Conservation (phyloP, 1,140 invertebrate genomes). For the Heliconius hewitsoni region DNA sequence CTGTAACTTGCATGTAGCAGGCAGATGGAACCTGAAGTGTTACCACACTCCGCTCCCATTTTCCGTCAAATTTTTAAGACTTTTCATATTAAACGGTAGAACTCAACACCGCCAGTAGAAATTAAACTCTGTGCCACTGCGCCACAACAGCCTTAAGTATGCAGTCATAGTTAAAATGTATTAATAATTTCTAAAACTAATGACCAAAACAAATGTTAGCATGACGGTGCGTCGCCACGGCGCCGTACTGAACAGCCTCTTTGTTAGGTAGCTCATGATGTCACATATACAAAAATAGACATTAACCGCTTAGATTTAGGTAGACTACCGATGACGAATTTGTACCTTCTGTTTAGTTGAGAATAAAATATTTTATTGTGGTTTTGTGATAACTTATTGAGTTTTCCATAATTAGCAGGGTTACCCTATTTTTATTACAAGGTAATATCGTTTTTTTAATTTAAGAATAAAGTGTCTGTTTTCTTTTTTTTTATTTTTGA, state of each 20-base stretch:
- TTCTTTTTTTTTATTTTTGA: too few relatives aligned
- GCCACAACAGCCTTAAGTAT: not conserved
- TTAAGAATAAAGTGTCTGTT: too few relatives aligned
- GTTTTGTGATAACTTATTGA: not conserved
- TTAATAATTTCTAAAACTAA: conserved; percentile 17
- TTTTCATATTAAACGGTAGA: too few relatives aligned
- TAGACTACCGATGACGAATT: conserved; percentile 25
- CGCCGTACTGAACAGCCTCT: conserved; percentile 29
- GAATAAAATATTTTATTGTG: not conserved
- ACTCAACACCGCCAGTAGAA: not conserved
- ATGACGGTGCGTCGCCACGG: conserved; percentile 33
- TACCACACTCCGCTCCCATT: too few relatives aligned
- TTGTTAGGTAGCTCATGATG: conserved; percentile 38
- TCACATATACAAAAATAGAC: conserved; percentile 38
- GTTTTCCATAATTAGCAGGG: not conserved
- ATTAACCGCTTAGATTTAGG: conserved; percentile 30
- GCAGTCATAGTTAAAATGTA: not conserved
- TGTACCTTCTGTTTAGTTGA: not conserved
- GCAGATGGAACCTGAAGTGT: too few relatives aligned
- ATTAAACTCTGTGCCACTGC: not conserved
- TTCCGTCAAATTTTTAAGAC: too few relatives aligned
- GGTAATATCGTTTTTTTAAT: too few relatives aligned
- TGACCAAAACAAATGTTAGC: conserved; percentile 24
- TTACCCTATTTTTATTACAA: too few relatives aligned
- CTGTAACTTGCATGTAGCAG: too few relatives aligned